Conservation (phyloP, 2,888 invertebrate species). For the Drosophila prostipennis region DNA sequence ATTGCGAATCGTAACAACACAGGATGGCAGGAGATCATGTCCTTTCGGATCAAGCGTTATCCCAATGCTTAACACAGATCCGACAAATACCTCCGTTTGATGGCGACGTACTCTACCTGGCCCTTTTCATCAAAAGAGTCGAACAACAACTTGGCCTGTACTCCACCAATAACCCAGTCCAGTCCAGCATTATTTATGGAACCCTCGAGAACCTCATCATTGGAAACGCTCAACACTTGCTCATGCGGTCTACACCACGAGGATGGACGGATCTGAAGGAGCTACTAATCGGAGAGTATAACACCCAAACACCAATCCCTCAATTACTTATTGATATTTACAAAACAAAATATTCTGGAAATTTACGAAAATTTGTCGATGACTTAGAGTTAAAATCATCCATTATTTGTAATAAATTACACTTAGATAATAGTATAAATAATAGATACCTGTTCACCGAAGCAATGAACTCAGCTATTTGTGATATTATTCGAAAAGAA, state of each 20-base stretch:
- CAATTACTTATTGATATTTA: not conserved
- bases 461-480: not conserved
- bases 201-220: no score
- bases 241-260: not conserved
- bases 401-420: not conserved
- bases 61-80: not conserved
- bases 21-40: not conserved
- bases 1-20: not conserved
- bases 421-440: not conserved
- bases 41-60: not conserved
- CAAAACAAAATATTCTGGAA: not conserved
- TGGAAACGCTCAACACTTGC: not conserved
- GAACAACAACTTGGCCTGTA: not conserved
- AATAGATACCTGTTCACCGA: not conserved
- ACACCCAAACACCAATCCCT: not conserved
- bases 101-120: not conserved
- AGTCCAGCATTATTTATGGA: no score
- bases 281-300: not conserved
- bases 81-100: slow-evolving; percentile 2
- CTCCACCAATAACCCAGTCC: no score
- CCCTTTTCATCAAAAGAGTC: slow-evolving; percentile 5
- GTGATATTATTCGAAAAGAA: no score
- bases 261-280: not conserved
- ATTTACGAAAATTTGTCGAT: not conserved
- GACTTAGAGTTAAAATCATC: not conserved